Evolutionary conservation across 2,888 invertebrate genomes (phyloP).

Genomic region (Habroteleia sp.): DNA sequence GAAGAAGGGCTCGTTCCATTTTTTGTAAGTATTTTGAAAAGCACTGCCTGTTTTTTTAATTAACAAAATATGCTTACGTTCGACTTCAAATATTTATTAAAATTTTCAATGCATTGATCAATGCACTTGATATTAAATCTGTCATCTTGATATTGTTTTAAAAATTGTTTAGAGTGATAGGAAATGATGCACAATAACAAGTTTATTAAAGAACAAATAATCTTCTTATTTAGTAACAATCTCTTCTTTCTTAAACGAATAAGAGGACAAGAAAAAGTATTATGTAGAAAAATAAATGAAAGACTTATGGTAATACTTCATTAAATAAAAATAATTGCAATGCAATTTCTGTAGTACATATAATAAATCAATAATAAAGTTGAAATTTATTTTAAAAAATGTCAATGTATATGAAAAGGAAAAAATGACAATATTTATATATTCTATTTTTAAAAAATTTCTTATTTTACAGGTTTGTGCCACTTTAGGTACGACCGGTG

Average conservation of each 20-base stretch:
- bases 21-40: constrained; percentile 88
- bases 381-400: no score
- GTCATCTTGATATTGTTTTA: no score
- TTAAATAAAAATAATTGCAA: no score
- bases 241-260: constrained; percentile 15
- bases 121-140: no score
- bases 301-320: no score
- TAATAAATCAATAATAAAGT: no score
- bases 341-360: no score
- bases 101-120: no score
- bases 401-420: no score
- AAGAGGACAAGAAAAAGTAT: neutral
- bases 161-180: neutral
- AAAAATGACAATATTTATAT: neutral
- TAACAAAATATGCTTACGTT: no score
- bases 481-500: constrained; percentile 97
- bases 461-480: constrained; percentile 89
- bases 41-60: no score
- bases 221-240: constrained; percentile 25
- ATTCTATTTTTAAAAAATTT: neutral
- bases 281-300: neutral
- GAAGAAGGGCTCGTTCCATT: constrained; percentile 94
- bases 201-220: constrained; percentile 18
- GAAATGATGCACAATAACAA: constrained; percentile 5
- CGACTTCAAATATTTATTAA: neutral